Percentiles rank a stretch among this genome's conserved stretches.
phyloP scores from a whole-genome alignment of 2,113 vertebrate species.

The Rhinichthys klamathensis region DNA sequence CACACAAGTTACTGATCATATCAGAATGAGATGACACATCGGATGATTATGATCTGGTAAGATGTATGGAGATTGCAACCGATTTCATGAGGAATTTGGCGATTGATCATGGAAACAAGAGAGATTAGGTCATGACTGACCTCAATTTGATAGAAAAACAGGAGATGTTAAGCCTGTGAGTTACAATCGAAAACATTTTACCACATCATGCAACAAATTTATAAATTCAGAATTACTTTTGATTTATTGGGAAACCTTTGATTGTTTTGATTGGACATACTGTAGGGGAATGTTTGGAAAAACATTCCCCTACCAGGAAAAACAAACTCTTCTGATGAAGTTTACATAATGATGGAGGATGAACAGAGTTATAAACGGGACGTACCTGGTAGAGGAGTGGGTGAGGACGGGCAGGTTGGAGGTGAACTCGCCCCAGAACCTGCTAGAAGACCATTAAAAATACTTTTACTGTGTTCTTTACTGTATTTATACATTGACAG shows the following conservation, averaged over 20 bases:
- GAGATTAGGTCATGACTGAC: constrained; percentile 3
- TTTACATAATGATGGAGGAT: neutral
- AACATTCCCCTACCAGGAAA: too few relatives aligned
- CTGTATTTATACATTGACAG: neutral
- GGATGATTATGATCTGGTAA: constrained; percentile 34
- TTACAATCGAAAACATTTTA: constrained; percentile 14
- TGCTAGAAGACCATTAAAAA: constrained; percentile 58
- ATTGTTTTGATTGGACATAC: neutral
- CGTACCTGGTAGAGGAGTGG: constrained; percentile 91
- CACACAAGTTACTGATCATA: constrained; percentile 68
- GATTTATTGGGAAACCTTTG: neutral
- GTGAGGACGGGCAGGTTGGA: constrained; percentile 93
- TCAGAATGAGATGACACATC: constrained; percentile 39
- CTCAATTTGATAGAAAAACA: neutral
- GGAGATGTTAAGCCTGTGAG: neutral
- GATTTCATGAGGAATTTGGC: constrained; percentile 2
- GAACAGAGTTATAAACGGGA: constrained; percentile 10
- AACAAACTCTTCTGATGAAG: neutral
- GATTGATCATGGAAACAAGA: constrained; percentile 3
- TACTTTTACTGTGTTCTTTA: neutral
- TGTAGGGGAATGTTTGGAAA: neutral
- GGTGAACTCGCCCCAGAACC: constrained; percentile 98
- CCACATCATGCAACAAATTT: constrained; percentile 19
- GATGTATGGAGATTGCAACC: constrained; percentile 15
- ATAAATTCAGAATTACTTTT: neutral